Evolutionary conservation across 2,797 vertebrate genomes (phyloP), one percentile per base, ranked within the genome.

Genomic region (Limosa lapponica): DNA sequence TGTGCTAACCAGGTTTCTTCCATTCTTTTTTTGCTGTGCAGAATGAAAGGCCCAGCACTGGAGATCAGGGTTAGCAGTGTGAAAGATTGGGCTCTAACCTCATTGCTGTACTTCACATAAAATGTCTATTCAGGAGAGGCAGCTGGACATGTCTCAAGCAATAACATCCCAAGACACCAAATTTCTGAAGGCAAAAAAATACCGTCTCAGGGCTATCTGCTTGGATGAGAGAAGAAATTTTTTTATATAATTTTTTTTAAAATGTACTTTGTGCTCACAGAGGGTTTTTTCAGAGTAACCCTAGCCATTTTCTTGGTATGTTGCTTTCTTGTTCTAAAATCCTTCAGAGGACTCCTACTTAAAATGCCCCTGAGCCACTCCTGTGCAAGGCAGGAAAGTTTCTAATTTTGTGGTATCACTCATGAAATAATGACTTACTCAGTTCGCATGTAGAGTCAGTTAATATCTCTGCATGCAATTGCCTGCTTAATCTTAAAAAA

Each of bases 391-490:
- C 54, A 78, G 70, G 20, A 78, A 94, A 69, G 44, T 72, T 88
- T 91, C 85, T 73, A 27, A 78, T 79, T 88, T 82, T 86, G n/a
- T 86, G 49, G 18, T 93, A 27, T 49, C 82, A 52, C 30, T 94
- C 54, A 36, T 82, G 82, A 87, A 94, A 57, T 93, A 87, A 37
- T 1, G 2, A 67, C 52, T 52, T 89, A 44, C 62, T 82, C 67
- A 80, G 73, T 87, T 51, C 74, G 59, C 78, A 61, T 80, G 77
- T 91, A 70, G 81, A 90, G 83, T 82, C 70, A 82, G 77, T 93
- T 95, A 91, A 84, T 79, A 89, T 24, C 78, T 94, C 88, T 82
- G 81, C 86, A 37, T 92, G 71, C 71, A 90, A 30, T 59, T 90
- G 67, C 77, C 61, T 90, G 70, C 48, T 80, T 84, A 71, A 75